Base-by-base conservation (phyloP, 1,140 invertebrate genomes). In the Neodiprion fabricii region DNA sequence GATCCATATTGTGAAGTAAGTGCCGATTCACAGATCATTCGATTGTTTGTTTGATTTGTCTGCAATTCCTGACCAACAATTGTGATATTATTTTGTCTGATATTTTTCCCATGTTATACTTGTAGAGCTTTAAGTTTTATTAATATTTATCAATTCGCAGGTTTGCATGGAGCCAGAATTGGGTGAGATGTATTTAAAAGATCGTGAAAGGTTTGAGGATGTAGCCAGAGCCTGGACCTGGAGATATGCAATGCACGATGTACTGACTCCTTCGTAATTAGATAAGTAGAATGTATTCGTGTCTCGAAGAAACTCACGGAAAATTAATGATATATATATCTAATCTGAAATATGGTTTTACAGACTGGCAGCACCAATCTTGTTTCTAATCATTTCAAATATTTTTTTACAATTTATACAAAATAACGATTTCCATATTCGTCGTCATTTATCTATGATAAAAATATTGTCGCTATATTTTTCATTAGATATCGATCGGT, bases 151-250 rank as follows among this genome's bases (percentile, higher is more conserved):
- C 65, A 14, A 40, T 67, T 84, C 83, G 14, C 80, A 95, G 90
- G 92, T 96, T 5, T 97, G 96, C 83, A 98, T 98, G 97, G 96
- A 98, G 83, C 95, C 96, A 21, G 91, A 93, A 74, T 88, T 97
- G 53, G 96, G 95, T 5, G 90, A 92, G 74, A 91, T 98, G 85
- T 98, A 97, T 83, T 90, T 91, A 67, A 91, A 92, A 53, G 92
- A 98, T 81, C 90, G 92, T 17, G 85, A 90, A 67, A 91, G 91
- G 48, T 98, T 97, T 85, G 95, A 98, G 80, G 90, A 92, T 78
- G 91, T 96, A 53, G 96, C 97, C 7, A 90, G 95, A 48, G 89
- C 92, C 4, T 98, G 96, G 96, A 98, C 97, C 0, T 96, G 95
- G 94, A 94, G 94, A 80, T 97, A 96, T 89, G 97, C 97, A 9